A percentile compares a stretch with the other conserved stretches of the same genome.
These are phyloP conservation scores for Monomorium pharaonis DNA, from an alignment of 1,140 invertebrate genomes.

Conservation along the genomic window DNA sequence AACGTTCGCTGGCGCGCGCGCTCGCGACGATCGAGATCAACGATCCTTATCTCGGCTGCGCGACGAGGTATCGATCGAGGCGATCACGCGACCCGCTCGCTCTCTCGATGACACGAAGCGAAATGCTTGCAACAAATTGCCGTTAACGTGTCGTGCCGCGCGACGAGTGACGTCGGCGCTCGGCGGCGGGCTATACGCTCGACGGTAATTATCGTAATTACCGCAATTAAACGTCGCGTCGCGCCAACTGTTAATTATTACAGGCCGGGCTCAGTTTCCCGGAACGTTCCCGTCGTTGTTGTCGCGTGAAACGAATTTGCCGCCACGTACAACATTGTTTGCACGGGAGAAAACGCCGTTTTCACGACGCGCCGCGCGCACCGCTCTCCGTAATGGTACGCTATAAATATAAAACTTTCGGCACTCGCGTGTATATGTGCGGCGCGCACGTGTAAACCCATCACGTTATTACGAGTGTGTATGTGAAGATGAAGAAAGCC, in stretches of 20 bases:
- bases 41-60: slow-evolving; percentile 43
- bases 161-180: slow-evolving; percentile 39
- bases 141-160: slow-evolving; percentile 61
- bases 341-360: slow-evolving; percentile 6
- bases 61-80: slow-evolving; percentile 41
- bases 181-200: slow-evolving; percentile 4
- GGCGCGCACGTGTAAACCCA: too few relatives aligned
- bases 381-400: slow-evolving; percentile 27
- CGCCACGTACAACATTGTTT: slow-evolving; percentile 26
- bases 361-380: not conserved
- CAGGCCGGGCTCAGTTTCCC: slow-evolving; percentile 45
- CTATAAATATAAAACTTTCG: slow-evolving; percentile 55
- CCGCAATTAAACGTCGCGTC: slow-evolving; percentile 68
- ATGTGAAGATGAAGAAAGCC: too few relatives aligned
- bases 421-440: not conserved
- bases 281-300: slow-evolving; percentile 35
- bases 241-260: slow-evolving; percentile 68
- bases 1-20: slow-evolving; percentile 1
- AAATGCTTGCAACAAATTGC: slow-evolving; percentile 60
- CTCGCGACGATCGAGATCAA: not conserved
- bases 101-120: slow-evolving; percentile 62
- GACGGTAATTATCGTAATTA: slow-evolving; percentile 69
- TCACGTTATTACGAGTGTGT: too few relatives aligned
- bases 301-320: slow-evolving; percentile 37
- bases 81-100: slow-evolving; percentile 51